These are phyloP conservation scores for Salvelinus namaycush DNA, from an alignment of 2,113 vertebrate genomes.

Conservation along the genomic window DNA sequence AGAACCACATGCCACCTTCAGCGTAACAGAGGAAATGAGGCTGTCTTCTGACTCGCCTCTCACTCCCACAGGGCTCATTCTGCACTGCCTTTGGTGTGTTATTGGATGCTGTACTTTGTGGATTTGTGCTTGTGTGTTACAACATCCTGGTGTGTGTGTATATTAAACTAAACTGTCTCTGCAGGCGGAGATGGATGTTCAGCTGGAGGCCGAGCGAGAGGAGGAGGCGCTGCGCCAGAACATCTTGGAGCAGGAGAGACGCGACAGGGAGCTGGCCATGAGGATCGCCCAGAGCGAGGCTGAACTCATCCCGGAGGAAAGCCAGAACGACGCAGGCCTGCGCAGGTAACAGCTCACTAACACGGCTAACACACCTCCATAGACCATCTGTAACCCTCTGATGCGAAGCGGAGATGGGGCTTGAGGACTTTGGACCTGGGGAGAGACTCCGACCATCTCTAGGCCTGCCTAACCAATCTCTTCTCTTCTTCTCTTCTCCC, in stretches of 20 bases:
- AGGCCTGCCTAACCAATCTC: conserved; percentile 9
- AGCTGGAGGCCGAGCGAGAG: conserved; percentile 84
- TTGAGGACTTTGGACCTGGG: too few species aligned
- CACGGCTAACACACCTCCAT: neutral
- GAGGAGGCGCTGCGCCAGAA: conserved; percentile 84
- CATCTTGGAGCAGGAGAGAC: conserved; percentile 88
- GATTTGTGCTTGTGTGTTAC: too few species aligned
- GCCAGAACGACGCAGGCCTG: conserved; percentile 73
- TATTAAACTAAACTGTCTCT: neutral
- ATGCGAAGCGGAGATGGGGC: too few species aligned
- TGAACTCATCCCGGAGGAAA: conserved; percentile 91
- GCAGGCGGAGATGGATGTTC: conserved; percentile 89
- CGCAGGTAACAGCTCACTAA: conserved; percentile 79
- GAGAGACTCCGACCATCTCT: neutral
- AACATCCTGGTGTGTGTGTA: neutral
- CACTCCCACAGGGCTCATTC: too few species aligned
- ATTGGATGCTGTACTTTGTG: too few species aligned
- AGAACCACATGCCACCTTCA: too few species aligned
- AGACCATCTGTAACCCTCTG: neutral
- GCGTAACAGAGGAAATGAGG: too few species aligned
- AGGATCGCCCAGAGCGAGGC: conserved; percentile 92
- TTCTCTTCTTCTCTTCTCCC: conserved; percentile 52
- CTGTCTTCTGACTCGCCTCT: too few species aligned
- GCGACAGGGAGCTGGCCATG: conserved; percentile 92
- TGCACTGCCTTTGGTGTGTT: too few species aligned